phyloP scores from a whole-genome alignment of 2,113 vertebrate species.

The Ciconia maguari region DNA sequence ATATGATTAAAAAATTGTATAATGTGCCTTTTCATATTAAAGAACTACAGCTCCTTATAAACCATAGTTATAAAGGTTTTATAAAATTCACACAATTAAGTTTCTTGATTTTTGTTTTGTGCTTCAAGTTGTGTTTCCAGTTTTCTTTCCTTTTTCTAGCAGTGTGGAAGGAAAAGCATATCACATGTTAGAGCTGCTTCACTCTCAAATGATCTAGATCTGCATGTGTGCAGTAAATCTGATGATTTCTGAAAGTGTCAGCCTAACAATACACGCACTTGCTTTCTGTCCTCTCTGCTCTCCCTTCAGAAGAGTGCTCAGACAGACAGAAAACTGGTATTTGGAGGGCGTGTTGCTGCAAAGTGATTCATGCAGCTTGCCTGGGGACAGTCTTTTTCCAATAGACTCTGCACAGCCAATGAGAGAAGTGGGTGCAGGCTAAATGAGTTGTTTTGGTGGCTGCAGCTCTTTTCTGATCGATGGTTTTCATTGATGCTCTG shows the following conservation, averaged over 20 bases:
- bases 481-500: background rate
- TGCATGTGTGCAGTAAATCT: background rate
- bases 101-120: background rate
- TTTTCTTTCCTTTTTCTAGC: background rate
- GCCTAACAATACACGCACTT: background rate
- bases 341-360: background rate
- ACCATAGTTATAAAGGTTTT: background rate
- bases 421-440: background rate
- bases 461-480: background rate
- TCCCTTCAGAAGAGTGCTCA: fast-evolving
- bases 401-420: background rate
- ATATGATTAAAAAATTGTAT: background rate
- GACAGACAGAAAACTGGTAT: background rate
- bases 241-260: background rate
- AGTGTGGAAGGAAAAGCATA: background rate
- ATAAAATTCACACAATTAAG: too few relatives aligned
- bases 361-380: background rate
- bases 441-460: background rate
- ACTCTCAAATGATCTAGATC: background rate
- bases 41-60: background rate
- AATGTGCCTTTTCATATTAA: background rate
- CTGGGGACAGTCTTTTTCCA: background rate
- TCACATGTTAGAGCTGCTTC: background rate
- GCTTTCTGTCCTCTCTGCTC: background rate
- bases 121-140: background rate